Percentiles rank a stretch among this genome's conserved stretches.
phyloP scores from a whole-genome alignment of 2,888 invertebrate genomes.

The Thalpophila matura region DNA sequence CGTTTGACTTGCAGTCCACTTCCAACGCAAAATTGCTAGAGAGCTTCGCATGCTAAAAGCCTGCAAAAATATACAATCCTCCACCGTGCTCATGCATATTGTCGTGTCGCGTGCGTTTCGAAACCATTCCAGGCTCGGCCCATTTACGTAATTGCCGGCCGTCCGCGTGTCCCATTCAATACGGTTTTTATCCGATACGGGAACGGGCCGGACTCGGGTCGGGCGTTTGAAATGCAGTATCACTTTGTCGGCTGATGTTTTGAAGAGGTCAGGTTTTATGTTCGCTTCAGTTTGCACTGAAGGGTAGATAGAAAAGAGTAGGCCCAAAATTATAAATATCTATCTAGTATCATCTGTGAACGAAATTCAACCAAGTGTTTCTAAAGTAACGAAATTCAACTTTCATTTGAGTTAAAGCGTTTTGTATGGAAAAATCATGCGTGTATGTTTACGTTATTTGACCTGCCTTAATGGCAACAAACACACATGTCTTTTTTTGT shows the following conservation, averaged over 20 bases:
- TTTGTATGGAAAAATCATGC: too few relatives aligned
- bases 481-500: too few relatives aligned
- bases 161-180: slow-evolving; percentile 46
- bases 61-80: slow-evolving; percentile 19
- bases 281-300: background rate
- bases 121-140: slow-evolving; percentile 46
- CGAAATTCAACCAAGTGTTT: too few relatives aligned
- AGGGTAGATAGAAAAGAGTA: slow-evolving; percentile 8
- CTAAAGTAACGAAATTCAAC: too few relatives aligned
- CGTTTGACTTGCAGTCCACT: background rate
- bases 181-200: slow-evolving; percentile 36
- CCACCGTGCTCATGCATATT: slow-evolving; percentile 16
- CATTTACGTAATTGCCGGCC: slow-evolving; percentile 60
- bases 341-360: background rate
- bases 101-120: slow-evolving; percentile 43
- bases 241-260: background rate
- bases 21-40: background rate
- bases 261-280: slow-evolving; percentile 1
- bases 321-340: background rate
- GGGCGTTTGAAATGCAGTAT: slow-evolving; percentile 8
- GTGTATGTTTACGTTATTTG: too few relatives aligned
- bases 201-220: slow-evolving; percentile 7
- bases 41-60: slow-evolving; percentile 6
- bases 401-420: too few relatives aligned
- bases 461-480: too few relatives aligned